Evolutionary conservation across 2,888 invertebrate species (phyloP), one percentile per base, ranked within the genome.

Genomic region (Aspidiotus rigidus): DNA sequence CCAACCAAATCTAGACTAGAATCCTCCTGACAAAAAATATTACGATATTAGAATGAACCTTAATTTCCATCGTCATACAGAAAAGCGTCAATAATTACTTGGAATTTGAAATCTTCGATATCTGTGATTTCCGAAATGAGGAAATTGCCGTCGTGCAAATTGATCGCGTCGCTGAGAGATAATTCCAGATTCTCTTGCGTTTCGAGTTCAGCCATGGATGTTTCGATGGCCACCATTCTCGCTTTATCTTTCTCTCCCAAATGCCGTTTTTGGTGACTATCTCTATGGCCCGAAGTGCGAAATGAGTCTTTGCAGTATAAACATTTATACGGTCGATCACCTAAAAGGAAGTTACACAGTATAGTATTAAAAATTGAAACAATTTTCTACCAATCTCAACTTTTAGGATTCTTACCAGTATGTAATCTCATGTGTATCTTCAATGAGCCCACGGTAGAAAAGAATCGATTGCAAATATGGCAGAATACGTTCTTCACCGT

Each of bases 381-480:
- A 49, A 69, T 16, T 42, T 56, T n/a, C 10, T 6, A 49, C 49
- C 6, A n/a, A 2, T 11, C 6, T 3, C 6, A 2, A 49, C 49
- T 49, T 49, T 6, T 2, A 3, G 11, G 2, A 49, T 49, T 49
- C 69, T 74, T 74, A 80, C 83, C 83, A 56, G 83, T 84, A 76
- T 86, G 86, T 7, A 85, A 79, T 39, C 84, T 79, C 83, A 85
- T 84, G 76, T 87, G 87, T 7, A 85, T 82, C 74, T 84, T 85
- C 7, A 86, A 77, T 73, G 85, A 85, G 10, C 85, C 84, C 75
- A 85, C 85, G 0, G 85, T 84, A 1, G 85, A 82, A 74, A 86
- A 86, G 69, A 80, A 77, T 56, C 81, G 81, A 73, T 82, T 81
- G 75, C 87, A 87, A 40, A 86, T 81, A 60, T 82, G 79, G 74